Evolutionary conservation across 2,113 vertebrate species (phyloP).

Genomic region (Ciconia stormi): DNA sequence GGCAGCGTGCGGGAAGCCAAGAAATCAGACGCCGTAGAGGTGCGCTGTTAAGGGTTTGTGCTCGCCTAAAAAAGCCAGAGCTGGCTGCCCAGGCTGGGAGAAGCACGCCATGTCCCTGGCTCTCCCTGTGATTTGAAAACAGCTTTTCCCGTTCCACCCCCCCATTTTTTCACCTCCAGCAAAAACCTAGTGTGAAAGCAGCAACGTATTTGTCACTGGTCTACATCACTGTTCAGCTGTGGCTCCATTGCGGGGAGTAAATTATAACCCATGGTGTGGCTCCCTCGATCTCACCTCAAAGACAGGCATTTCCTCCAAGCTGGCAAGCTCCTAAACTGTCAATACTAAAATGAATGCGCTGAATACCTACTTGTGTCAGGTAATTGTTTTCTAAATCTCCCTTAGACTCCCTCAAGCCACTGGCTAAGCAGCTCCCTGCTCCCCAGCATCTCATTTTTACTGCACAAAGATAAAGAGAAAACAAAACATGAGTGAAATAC

Average conservation of each 20-base stretch:
- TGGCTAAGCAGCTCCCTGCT: neutral
- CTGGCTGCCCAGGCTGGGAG: neutral
- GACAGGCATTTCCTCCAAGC: neutral
- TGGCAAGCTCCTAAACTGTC: neutral
- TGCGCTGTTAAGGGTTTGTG: too few species aligned
- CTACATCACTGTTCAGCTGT: neutral
- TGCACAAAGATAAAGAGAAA: neutral
- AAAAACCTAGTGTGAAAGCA: neutral
- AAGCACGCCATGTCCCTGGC: too few species aligned
- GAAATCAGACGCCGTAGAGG: rapidly evolving
- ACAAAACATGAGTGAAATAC: neutral
- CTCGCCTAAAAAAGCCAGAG: neutral
- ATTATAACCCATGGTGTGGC: neutral
- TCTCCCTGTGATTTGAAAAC: neutral
- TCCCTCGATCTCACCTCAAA: neutral
- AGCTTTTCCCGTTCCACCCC: neutral
- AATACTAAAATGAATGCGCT: neutral
- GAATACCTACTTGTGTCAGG: neutral
- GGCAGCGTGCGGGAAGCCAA: rapidly evolving
- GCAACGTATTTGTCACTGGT: neutral
- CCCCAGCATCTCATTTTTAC: neutral
- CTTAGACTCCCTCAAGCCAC: neutral
- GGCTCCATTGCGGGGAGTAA: neutral
- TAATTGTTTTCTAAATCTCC: neutral
- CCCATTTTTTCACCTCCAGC: neutral